Conservation (phyloP, 2,113 vertebrate genomes). For the Salvelinus sp. region DNA sequence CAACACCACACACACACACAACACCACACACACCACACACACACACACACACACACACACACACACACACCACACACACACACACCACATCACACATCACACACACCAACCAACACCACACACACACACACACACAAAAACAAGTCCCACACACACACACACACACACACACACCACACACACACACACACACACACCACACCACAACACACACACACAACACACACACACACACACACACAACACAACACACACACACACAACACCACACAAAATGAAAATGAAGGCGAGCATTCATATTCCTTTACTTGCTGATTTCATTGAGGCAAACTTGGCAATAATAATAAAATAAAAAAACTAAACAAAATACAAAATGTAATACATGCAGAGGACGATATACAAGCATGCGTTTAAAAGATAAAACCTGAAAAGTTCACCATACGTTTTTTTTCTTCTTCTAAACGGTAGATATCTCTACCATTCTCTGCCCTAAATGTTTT, state of each 20-base stretch:
- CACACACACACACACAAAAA: constrained; percentile 14
- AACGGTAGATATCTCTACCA: constrained; percentile 48
- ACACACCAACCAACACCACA: constrained; percentile 16
- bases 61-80: not conserved
- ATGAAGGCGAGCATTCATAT: constrained; percentile 39
- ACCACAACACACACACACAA: constrained; percentile 11
- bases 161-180: constrained; percentile 12
- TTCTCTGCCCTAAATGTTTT: not conserved
- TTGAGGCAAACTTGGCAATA: constrained; percentile 74
- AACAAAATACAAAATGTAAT: constrained; percentile 35
- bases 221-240: constrained; percentile 11
- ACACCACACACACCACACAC: constrained; percentile 3
- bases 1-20: not conserved
- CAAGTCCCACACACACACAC: not conserved
- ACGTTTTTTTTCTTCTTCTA: constrained; percentile 51
- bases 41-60: constrained; percentile 11
- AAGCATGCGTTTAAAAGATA: constrained; percentile 78
- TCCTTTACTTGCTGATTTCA: constrained; percentile 54
- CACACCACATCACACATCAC: not conserved
- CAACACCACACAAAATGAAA: constrained; percentile 1
- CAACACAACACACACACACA: not conserved
- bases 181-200: constrained; percentile 14
- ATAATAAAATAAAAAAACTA: constrained; percentile 42
- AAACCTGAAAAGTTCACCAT: constrained; percentile 64
- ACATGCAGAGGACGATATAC: constrained; percentile 72